Conservation (phyloP, 2,888 invertebrate genomes). For the Ophion slaviceki region DNA sequence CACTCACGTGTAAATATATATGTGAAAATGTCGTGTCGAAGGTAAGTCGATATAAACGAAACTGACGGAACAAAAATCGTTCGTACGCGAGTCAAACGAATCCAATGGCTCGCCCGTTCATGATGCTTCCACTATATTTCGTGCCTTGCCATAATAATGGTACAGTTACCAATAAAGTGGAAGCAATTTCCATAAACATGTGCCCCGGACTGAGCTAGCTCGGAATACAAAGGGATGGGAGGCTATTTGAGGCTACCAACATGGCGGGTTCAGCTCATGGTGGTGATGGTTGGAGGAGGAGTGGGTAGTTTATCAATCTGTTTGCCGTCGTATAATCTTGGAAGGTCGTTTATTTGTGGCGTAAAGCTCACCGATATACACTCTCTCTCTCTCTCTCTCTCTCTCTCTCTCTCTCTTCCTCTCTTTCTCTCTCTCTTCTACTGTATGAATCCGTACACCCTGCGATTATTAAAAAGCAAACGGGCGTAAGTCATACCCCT, state of each 20-base stretch:
- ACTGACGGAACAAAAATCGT: constrained; percentile 25
- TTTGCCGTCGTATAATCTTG: constrained; percentile 61
- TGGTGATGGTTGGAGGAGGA: background rate
- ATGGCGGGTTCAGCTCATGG: constrained; percentile 41
- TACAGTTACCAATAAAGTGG: constrained; percentile 53
- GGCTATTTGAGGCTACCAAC: constrained; percentile 15
- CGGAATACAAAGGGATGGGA: constrained; percentile 28
- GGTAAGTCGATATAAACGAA: constrained; percentile 4
- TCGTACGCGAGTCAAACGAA: constrained; percentile 22
- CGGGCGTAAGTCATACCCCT: background rate
- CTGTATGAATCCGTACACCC: background rate
- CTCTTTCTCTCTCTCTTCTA: background rate
- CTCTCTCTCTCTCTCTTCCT: background rate
- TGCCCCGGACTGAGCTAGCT: background rate
- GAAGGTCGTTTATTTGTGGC: constrained; percentile 55
- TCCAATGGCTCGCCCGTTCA: constrained; percentile 18
- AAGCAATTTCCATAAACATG: constrained; percentile 60
- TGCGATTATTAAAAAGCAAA: constrained; percentile 1
- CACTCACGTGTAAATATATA: no score
- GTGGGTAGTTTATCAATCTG: constrained; percentile 62
- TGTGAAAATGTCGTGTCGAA: background rate
- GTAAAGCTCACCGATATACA: constrained; percentile 47
- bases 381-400: background rate
- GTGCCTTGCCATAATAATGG: constrained; percentile 55
- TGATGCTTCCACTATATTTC: constrained; percentile 31